phyloP scores from a whole-genome alignment of 1,140 invertebrate species.

The Pseudomyrmex gracilis region DNA sequence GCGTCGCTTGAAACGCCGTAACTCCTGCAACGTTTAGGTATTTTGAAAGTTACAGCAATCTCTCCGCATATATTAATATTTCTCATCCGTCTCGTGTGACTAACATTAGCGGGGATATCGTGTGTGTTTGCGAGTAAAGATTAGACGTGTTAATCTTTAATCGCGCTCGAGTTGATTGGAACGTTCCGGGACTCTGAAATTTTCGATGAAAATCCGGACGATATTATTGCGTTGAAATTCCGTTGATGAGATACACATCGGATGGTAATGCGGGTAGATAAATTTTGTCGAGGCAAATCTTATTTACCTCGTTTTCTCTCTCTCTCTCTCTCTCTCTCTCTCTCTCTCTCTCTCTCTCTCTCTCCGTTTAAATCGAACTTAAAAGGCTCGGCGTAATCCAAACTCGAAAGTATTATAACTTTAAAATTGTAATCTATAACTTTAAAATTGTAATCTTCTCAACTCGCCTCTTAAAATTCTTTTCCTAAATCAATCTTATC shows the following conservation, averaged over 20 bases:
- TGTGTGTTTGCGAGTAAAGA: not conserved
- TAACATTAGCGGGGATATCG: constrained; percentile 14
- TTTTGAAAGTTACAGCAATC: constrained; percentile 14
- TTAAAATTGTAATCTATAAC: no score
- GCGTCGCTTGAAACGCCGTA: constrained; percentile 8
- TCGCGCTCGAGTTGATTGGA: not conserved
- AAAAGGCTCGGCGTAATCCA: no score
- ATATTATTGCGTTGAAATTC: not conserved
- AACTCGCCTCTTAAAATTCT: no score
- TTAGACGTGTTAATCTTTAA: not conserved
- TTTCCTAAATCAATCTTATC: no score
- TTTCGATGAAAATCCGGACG: constrained; percentile 7
- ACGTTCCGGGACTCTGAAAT: not conserved
- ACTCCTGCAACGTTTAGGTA: constrained; percentile 23
- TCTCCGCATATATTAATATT: constrained; percentile 27
- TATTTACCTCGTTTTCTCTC: no score
- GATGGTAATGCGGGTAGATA: not conserved
- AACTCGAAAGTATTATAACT: no score
- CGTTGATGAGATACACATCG: not conserved
- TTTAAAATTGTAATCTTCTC: no score
- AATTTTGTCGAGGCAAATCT: no score
- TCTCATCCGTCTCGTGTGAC: constrained; percentile 10
- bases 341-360: no score
- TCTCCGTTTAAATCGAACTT: no score
- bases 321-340: no score